These are phyloP conservation scores for Oasisia sp. DNA, from an alignment of 2,888 invertebrate genomes.

Conservation along the genomic window DNA sequence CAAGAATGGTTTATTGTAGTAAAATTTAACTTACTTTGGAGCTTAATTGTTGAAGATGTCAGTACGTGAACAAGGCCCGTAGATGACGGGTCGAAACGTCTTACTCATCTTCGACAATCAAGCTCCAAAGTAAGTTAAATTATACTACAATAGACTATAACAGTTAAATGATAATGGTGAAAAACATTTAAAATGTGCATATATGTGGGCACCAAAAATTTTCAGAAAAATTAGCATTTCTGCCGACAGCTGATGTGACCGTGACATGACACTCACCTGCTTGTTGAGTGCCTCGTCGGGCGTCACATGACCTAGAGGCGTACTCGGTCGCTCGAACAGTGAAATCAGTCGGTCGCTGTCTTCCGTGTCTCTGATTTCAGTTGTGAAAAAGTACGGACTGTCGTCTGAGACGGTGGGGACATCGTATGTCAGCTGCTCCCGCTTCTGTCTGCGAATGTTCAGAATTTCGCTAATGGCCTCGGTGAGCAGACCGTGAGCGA, in stretches of 20 bases:
- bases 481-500: conserved; percentile 52
- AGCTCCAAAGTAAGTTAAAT: too few species aligned
- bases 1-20: too few species aligned
- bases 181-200: too few species aligned
- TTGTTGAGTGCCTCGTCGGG: background rate
- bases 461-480: conserved; percentile 60
- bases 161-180: too few species aligned
- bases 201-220: background rate
- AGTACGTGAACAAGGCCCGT: too few species aligned
- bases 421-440: conserved; percentile 37
- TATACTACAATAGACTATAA: too few species aligned
- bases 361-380: background rate
- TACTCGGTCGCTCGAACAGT: background rate
- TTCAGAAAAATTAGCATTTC: too few species aligned
- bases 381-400: background rate
- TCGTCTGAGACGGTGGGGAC: background rate
- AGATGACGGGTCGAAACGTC: too few species aligned
- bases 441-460: conserved; percentile 43
- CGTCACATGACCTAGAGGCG: background rate
- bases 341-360: background rate
- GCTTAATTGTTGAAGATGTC: too few species aligned
- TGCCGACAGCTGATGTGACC: background rate
- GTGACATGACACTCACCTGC: background rate
- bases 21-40: too few species aligned
- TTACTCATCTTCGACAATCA: too few species aligned